Evolutionary conservation across 2,113 vertebrate genomes (phyloP), one percentile per base, ranked within the genome.

Genomic region (Verasper variegatus): DNA sequence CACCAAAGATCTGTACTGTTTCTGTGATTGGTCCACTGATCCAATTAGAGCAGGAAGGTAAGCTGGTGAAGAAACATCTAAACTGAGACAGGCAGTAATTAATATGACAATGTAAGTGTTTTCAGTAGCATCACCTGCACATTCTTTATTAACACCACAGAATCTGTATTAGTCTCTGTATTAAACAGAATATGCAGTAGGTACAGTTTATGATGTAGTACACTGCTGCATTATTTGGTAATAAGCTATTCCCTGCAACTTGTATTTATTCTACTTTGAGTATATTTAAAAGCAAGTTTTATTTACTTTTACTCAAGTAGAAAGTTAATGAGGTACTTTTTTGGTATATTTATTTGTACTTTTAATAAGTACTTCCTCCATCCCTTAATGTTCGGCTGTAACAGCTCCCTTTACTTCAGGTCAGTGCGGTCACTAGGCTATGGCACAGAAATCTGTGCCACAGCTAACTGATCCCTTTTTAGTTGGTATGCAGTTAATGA

Each of bases 401-500:
- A 78, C 56, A 23, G 66, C 45, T 54, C 12, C 40, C n/a, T n/a
- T 42, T 24, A 40, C 74, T 47, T 47, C 60, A 63, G 82, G 84
- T 83, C 78, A 82, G 21, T 0, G 5, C 31, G 75, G 81, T 84
- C 84, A 86, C 49, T 45, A 40, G 75, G 79, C 76, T 58, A n/a
- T 10, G 35, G 52, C 68, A 77, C 58, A 77, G 8, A 68, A 85
- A 82, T 60, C 77, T 75, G 66, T 82, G 77, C 70, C 75, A 68
- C 71, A 9, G 75, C 71, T 86, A 91, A 88, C 76, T 72, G 85
- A 91, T 80, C 83, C 81, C 81, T 77, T 83, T 81, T 85, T 81
- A 85, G 88, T 84, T 86, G 86, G 89, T 91, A 91, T 92, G 89
- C 70, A 88, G 83, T 92, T 91, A 94, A 92, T 90, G 80, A 89